Evolutionary conservation across 2,888 invertebrate genomes (phyloP), one percentile per base, ranked within the genome.

Genomic region (Drosophila anceps): DNA sequence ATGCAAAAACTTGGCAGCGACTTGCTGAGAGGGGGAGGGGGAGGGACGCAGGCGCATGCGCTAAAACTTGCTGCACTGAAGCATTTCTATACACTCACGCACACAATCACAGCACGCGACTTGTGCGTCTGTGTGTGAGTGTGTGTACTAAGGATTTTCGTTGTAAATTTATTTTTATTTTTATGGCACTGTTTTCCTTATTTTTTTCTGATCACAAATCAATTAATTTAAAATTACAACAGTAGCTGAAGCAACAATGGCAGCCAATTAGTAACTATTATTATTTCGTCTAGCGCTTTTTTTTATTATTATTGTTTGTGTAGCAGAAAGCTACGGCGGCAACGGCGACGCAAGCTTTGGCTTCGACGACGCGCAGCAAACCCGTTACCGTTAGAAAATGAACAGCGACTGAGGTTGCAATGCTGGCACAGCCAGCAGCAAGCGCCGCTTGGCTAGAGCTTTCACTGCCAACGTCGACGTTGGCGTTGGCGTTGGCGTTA

Each of bases 261-360:
- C 51, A 71, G 64, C 54, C 72, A 78, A 72, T 81, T 78, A 68
- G 48, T 80, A 79, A 71, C 67, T 82, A 71, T 79, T 82, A 69
- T 75, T 75, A 82, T 88, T 83, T 80, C 62, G 85, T 84, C 82
- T 84, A 85, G 73, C 88, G 75, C 79, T 73, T 69, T 71, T 71
- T 72, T 69, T 66, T 62, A 85, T 90, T 90, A 84, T 88, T 84
- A 90, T 84, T 84, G 84, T 90, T 84, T 87, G 84, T 84, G 71
- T 81, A 81, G 82, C 74, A 74, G 62, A 73, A 76, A 75, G 58
- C 69, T 66, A 57, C 74, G 62, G 62, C 65, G 53, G 64, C 57
- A 60, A 51, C 74, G 65, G 50, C 69, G 48, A 55, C 53, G 65
- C 65, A 73, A 80, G 65, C 63, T 70, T 59, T 68, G 51, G 43